A percentile compares a stretch with the other conserved stretches of the same genome.
Evolutionary conservation across 1,140 invertebrate genomes (phyloP).

Genomic region (Lasioglossum baleicum): DNA sequence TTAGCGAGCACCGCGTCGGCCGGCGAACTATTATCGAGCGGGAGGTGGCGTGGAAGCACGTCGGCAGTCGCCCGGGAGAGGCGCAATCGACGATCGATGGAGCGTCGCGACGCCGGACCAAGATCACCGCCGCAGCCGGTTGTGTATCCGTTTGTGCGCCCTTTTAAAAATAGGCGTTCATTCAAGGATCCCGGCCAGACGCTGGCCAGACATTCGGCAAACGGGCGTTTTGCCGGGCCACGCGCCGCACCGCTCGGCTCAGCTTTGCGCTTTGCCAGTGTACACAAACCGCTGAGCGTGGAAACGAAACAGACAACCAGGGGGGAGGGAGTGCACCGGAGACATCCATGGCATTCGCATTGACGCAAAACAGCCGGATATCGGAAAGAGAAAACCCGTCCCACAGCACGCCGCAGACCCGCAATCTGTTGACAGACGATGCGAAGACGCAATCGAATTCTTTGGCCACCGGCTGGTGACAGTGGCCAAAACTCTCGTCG

Average conservation of each 20-base stretch:
- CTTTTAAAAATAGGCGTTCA: slow-evolving; percentile 74
- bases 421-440: no score
- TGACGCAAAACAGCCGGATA: neutral
- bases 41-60: neutral
- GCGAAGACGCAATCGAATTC: no score
- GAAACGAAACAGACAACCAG: slow-evolving; percentile 28
- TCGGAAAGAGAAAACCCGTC: neutral
- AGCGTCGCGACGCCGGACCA: slow-evolving; percentile 20
- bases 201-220: slow-evolving; percentile 68
- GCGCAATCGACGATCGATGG: slow-evolving; percentile 4
- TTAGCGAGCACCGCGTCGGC: neutral
- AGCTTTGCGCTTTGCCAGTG: neutral
- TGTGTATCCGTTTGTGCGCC: slow-evolving; percentile 61
- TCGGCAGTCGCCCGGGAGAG: neutral
- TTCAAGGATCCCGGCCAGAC: slow-evolving; percentile 72
- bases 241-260: slow-evolving; percentile 3
- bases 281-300: neutral
- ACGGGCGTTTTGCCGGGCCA: slow-evolving; percentile 56
- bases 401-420: no score
- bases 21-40: neutral
- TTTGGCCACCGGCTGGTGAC: no score
- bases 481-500: no score
- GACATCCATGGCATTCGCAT: slow-evolving; percentile 10
- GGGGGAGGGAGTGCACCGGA: neutral
- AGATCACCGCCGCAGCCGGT: slow-evolving; percentile 31